phyloP scores from a whole-genome alignment of 2,888 invertebrate genomes.

The Galerucella pusilla region DNA sequence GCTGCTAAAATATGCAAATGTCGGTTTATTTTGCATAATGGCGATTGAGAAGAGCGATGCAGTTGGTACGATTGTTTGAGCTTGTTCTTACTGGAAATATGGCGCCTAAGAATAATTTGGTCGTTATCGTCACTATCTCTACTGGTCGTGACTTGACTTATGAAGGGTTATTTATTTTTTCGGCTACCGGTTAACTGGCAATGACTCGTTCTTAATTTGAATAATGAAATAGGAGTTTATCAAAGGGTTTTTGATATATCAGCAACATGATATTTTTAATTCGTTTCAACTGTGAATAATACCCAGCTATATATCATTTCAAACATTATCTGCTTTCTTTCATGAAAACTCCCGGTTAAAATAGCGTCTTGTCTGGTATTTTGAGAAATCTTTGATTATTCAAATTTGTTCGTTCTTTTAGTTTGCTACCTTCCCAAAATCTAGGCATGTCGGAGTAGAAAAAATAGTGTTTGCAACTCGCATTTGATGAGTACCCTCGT shows the following conservation, averaged over 20 bases:
- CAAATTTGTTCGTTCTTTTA: too few species aligned
- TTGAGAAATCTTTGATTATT: too few species aligned
- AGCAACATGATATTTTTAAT: neutral
- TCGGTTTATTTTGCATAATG: slow-evolving; percentile 62
- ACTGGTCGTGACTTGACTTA: slow-evolving; percentile 58
- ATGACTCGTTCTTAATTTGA: slow-evolving; percentile 28
- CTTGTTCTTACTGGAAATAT: slow-evolving; percentile 57
- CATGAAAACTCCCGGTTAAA: too few species aligned
- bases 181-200: slow-evolving; percentile 25
- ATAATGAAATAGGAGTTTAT: slow-evolving; percentile 14
- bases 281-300: neutral
- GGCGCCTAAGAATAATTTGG: slow-evolving; percentile 58
- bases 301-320: neutral
- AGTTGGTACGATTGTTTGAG: slow-evolving; percentile 59
- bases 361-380: too few species aligned
- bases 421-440: too few species aligned
- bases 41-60: slow-evolving; percentile 56
- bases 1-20: slow-evolving; percentile 65
- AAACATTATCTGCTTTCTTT: neutral
- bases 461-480: too few species aligned
- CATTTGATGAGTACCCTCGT: too few species aligned
- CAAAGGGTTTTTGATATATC: neutral
- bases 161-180: slow-evolving; percentile 60
- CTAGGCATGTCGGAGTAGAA: too few species aligned
- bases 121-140: slow-evolving; percentile 60